Base-by-base conservation (phyloP, 2,888 invertebrate genomes). In the Phengaris alcon region DNA sequence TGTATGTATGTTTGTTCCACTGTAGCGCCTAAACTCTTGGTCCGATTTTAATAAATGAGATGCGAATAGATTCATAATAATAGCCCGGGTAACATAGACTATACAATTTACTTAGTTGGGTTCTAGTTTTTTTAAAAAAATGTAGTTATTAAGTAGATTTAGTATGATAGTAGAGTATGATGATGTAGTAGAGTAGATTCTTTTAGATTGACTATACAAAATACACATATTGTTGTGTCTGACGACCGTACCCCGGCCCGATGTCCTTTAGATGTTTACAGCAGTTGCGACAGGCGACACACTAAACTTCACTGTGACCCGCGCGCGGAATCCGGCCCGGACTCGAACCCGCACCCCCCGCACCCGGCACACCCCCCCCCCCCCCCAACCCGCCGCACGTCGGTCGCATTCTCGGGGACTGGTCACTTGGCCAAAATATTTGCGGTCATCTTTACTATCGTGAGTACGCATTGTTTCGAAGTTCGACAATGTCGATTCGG, bases 181-280 rank as follows among this genome's bases (percentile, higher is more conserved):
- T n/a, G n/a, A n/a, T n/a, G n/a, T n/a, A n/a, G n/a, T n/a, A n/a
- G n/a, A n/a, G n/a, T n/a, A n/a, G n/a, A 22, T 22, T 22, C 2
- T 35, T 35, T 35, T 3, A 35, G 3, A 35, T 35, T 35, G 35
- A 35, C 35, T 35, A 35, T 2, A 35, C 3, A 35, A 35, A 35
- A 35, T 22, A 22, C 35, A 35, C 35, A 35, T 35, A 1, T 64
- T 12, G 46, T 70, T 55, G 72, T 13, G 12, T 75, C 51, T 78
- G 75, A 76, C 10, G 75, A 76, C 76, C 15, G 73, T 78, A 78
- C 78, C 13, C 22, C 3, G 35, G 69, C 76, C 73, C 76, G 75
- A 78, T 76, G 78, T 77, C 78, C 78, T 78, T 78, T 76, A 48
- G 22, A 75, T 78, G 78, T 77, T 78, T 78, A 76, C 78, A 73